phyloP scores from a whole-genome alignment of 2,888 invertebrate species.

The Drosophila merina region DNA sequence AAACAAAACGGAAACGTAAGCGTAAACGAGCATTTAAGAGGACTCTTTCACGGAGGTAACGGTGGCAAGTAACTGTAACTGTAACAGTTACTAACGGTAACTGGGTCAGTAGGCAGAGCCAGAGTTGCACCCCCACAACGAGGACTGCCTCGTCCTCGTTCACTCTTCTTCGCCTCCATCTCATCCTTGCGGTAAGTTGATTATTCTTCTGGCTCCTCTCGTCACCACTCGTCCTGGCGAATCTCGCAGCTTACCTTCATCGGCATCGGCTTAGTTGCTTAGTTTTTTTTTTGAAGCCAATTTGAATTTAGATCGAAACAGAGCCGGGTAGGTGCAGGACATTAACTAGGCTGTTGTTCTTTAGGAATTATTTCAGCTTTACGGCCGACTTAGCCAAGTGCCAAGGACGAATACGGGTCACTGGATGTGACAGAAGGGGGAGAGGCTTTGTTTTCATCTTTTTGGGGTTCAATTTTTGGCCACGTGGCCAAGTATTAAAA shows the following conservation, averaged over 20 bases:
- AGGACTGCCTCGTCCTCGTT: constrained; percentile 24
- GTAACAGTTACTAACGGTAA: constrained; percentile 30
- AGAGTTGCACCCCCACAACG: constrained; percentile 25
- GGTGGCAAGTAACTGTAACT: constrained; percentile 4
- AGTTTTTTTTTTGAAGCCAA: constrained; percentile 5
- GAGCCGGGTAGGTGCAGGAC: neutral
- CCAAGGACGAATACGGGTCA: constrained; percentile 33
- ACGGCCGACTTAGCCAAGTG: constrained; percentile 8
- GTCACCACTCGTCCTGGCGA: constrained; percentile 1
- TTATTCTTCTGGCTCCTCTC: constrained; percentile 5
- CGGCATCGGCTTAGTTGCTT: constrained; percentile 2
- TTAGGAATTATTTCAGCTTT: constrained; percentile 23
- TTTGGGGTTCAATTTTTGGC: neutral
- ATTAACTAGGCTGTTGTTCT: neutral
- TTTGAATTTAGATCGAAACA: constrained; percentile 24
- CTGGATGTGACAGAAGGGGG: neutral
- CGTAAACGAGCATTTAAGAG: constrained; percentile 42
- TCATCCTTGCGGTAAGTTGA: constrained; percentile 24
- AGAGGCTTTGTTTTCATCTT: constrained; percentile 7
- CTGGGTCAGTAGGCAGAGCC: constrained; percentile 49
- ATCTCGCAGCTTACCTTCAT: constrained; percentile 1
- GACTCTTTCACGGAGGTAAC: constrained; percentile 1
- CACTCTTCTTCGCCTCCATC: constrained; percentile 16
- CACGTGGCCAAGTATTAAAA: neutral
- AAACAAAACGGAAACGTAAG: constrained; percentile 15